Conservation (phyloP, 2,888 invertebrate species). For the Parnassius apollo region DNA sequence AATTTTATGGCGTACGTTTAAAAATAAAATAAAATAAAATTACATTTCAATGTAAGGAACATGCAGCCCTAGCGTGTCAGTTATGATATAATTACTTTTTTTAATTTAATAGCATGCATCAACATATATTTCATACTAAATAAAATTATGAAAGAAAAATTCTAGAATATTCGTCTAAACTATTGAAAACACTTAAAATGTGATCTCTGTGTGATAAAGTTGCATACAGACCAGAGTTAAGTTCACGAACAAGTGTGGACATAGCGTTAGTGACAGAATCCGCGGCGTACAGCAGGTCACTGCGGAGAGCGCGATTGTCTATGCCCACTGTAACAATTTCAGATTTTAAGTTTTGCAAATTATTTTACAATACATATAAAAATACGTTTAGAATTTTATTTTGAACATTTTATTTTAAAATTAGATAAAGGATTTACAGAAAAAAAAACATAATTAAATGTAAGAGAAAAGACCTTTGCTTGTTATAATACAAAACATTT, state of each 20-base stretch:
- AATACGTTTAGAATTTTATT: too few species aligned
- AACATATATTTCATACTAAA: slow-evolving; percentile 2
- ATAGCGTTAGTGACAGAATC: slow-evolving; percentile 99
- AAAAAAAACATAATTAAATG: too few species aligned
- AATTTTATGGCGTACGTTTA: not conserved
- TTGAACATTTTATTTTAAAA: too few species aligned
- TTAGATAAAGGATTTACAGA: too few species aligned
- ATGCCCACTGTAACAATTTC: slow-evolving; percentile 62
- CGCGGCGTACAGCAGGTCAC: slow-evolving; percentile 95
- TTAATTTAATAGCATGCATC: slow-evolving; percentile 12
- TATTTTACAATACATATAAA: too few species aligned
- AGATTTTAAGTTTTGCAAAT: slow-evolving; percentile 1
- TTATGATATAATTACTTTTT: not conserved
- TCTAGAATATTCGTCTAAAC: slow-evolving; percentile 2
- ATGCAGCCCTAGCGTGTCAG: slow-evolving; percentile 11
- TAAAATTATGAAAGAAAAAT: not conserved
- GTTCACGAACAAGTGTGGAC: slow-evolving; percentile 97
- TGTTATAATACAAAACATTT: too few species aligned
- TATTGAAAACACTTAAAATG: slow-evolving; percentile 7
- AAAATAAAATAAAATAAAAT: not conserved
- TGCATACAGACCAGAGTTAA: slow-evolving; percentile 90
- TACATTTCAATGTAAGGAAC: slow-evolving; percentile 9
- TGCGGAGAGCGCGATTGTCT: slow-evolving; percentile 85
- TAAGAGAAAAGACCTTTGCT: too few species aligned
- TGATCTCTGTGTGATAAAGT: not conserved